Evolutionary conservation across 2,113 vertebrate species (phyloP), one percentile per base, ranked within the genome.

Genomic region (Poecile atricapillus): DNA sequence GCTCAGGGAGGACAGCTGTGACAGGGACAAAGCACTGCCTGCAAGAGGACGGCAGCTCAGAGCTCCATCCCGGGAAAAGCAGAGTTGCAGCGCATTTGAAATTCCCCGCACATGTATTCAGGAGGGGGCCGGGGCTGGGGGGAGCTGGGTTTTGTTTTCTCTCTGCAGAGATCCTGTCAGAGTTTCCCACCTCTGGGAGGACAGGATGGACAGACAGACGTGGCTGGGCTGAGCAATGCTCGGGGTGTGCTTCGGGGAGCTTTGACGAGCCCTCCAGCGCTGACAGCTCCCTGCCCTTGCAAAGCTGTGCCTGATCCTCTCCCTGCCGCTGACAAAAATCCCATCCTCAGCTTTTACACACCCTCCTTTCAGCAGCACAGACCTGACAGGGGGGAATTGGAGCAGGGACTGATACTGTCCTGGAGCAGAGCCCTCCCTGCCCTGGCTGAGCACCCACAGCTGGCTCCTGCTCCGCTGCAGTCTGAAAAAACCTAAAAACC

Each of bases 101-200:
- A 96, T 94, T 91, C 92, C 82, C 78, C 0, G 10, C 95, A 91
- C 63, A 28, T 1, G 1, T 17, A 20, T 44, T 13, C 33, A 15
- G 83, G 75, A 83, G 83, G 44, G 76, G 27, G 17, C 13, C 33
- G 3, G 73, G 31, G 69, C 73, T 49, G 46, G 47, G 41, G 60
- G n/a, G 46, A 65, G 74, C 55, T n/a, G 78, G 15, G 16, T 47
- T 83, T 80, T 70, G 37, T 73, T 74, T 91, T 68, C 18, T 84
- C 91, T 84, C 85, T 68, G 80, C 79, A 75, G 77, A 80, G 60
- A 20, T 82, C 55, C 84, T 96, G 95, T 95, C 95, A 95, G 83
- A 92, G 59, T n/a, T 0, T 0, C 14, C 60, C 84, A 76, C 44
- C 89, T 39, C 70, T 2, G n/a, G 91, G 93, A 85, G 79, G 59